phyloP scores from a whole-genome alignment of 2,797 vertebrate species.

The Leuciscus waleckii region DNA sequence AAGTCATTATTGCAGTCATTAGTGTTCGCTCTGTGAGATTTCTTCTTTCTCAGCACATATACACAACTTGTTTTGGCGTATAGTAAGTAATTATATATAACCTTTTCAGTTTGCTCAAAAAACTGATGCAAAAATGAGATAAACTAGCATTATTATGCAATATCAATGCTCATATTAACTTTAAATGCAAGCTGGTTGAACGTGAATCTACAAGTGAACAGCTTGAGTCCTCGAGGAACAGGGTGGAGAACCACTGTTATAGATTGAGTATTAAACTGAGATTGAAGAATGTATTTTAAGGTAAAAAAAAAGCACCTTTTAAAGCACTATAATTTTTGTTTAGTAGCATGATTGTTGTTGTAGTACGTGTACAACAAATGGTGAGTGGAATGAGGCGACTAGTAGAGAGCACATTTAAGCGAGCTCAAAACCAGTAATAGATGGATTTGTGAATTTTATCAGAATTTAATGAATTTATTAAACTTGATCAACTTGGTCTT shows the following conservation, averaged over 20 bases:
- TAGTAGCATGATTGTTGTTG: not conserved
- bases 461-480: not conserved
- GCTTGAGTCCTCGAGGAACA: not conserved
- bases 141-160: not conserved
- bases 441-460: conserved; percentile 33
- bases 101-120: not conserved
- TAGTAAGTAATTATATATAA: not conserved
- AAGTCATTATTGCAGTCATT: not conserved
- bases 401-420: conserved; percentile 4
- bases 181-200: not conserved
- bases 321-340: not conserved
- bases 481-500: conserved; percentile 56
- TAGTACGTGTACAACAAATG: not conserved
- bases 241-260: too few relatives aligned
- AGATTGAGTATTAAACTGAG: too few relatives aligned
- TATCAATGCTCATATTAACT: not conserved
- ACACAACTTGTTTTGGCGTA: not conserved
- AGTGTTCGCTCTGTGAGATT: not conserved
- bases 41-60: not conserved
- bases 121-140: not conserved
- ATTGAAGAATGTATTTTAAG: not conserved
- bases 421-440: conserved; percentile 7
- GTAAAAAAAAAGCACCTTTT: not conserved
- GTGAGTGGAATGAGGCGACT: not conserved
- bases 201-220: not conserved